Conservation (phyloP, 2,797 vertebrate species). For the Falco biarmicus region DNA sequence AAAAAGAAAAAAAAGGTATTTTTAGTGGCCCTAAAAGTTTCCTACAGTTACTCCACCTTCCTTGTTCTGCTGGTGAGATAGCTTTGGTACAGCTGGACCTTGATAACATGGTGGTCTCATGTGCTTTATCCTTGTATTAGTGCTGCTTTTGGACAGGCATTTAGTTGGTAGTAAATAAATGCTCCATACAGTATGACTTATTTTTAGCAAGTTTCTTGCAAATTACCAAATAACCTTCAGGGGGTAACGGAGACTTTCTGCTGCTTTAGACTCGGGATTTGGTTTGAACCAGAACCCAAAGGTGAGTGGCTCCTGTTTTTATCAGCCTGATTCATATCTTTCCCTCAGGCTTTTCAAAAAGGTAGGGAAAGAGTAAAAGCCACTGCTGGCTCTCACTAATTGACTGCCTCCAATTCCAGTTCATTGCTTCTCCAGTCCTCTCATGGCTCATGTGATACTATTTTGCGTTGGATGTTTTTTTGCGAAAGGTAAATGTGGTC, state of each 20-base stretch:
- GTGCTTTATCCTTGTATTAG: background rate
- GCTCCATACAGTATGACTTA: background rate
- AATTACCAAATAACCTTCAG: background rate
- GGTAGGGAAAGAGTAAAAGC: background rate
- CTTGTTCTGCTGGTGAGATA: background rate
- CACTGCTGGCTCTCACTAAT: background rate
- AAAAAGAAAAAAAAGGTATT: background rate
- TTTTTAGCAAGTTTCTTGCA: background rate
- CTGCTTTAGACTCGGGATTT: background rate
- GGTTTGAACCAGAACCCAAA: background rate
- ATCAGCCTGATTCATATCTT: background rate
- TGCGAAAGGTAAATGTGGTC: background rate
- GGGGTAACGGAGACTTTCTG: background rate
- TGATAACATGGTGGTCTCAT: background rate
- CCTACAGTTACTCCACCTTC: rapidly evolving
- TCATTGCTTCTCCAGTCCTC: background rate
- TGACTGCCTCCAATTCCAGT: background rate
- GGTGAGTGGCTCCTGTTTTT: background rate
- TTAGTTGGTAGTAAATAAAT: background rate
- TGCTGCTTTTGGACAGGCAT: background rate
- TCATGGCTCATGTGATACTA: rapidly evolving
- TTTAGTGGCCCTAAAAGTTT: background rate
- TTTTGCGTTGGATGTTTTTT: background rate
- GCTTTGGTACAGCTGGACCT: background rate
- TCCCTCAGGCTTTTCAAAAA: background rate